These are phyloP conservation scores for Argyresthia goedartella DNA, from an alignment of 2,888 invertebrate genomes.

Conservation along the genomic window DNA sequence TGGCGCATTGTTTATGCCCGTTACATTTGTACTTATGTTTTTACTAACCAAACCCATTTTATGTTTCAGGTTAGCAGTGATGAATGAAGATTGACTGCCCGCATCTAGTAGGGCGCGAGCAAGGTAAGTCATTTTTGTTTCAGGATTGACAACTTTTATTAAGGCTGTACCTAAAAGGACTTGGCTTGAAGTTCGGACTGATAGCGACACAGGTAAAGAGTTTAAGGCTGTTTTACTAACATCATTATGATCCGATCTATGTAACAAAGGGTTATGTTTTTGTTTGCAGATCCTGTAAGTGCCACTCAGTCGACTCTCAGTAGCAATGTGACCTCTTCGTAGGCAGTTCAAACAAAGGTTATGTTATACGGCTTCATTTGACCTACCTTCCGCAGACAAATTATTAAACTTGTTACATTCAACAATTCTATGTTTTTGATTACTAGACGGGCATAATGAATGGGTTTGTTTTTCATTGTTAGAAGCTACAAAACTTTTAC, in stretches of 20 bases:
- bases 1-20: too few species aligned
- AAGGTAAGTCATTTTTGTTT: constrained; percentile 5
- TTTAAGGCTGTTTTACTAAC: too few species aligned
- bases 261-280: not conserved
- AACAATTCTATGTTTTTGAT: too few species aligned
- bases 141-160: constrained; percentile 6
- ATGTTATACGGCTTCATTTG: not conserved
- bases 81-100: constrained; percentile 2
- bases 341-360: not conserved
- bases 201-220: too few species aligned
- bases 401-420: too few species aligned
- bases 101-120: constrained; percentile 5
- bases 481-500: too few species aligned
- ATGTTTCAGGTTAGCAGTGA: constrained; percentile 2
- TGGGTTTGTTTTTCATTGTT: too few species aligned
- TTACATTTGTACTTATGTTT: too few species aligned
- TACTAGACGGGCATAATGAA: too few species aligned
- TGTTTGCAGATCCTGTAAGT: not conserved
- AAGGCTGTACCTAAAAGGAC: constrained; percentile 9
- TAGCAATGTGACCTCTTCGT: not conserved
- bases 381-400: too few species aligned
- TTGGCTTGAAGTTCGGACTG: too few species aligned
- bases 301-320: not conserved
- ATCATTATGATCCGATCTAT: not conserved
- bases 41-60: not conserved